Evolutionary conservation across 2,888 invertebrate genomes (phyloP).

Genomic region (Cataglyphis altisquamis): DNA sequence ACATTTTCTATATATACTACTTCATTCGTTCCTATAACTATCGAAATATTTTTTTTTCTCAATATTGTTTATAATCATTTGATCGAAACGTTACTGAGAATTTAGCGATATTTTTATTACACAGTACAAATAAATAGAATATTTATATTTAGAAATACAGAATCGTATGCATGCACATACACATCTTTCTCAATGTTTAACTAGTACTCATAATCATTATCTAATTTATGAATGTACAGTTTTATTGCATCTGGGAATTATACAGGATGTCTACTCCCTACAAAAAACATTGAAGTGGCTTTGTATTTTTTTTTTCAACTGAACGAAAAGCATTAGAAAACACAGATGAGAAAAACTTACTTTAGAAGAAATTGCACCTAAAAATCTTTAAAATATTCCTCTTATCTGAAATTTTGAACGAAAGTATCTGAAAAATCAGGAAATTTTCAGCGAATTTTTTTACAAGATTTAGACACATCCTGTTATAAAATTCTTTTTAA

Average conservation of each 20-base stretch:
- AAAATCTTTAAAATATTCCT: too few relatives aligned
- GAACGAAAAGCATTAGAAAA: too few relatives aligned
- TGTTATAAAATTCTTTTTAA: not conserved
- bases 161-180: not conserved
- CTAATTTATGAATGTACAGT: not conserved
- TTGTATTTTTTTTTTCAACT: too few relatives aligned
- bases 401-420: too few relatives aligned
- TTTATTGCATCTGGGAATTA: not conserved
- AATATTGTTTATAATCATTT: constrained; percentile 67
- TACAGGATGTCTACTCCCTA: too few relatives aligned
- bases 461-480: too few relatives aligned
- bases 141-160: constrained; percentile 43
- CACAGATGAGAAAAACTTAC: too few relatives aligned
- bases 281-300: too few relatives aligned
- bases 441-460: too few relatives aligned
- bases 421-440: too few relatives aligned
- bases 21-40: constrained; percentile 46
- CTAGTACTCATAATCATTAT: not conserved
- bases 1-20: constrained; percentile 58
- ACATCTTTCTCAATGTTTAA: constrained; percentile 4
- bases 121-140: constrained; percentile 34
- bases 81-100: constrained; percentile 70
- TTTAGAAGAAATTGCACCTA: too few relatives aligned
- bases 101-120: constrained; percentile 73
- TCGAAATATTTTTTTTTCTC: constrained; percentile 55